Percentiles rank a stretch among this genome's conserved stretches.
These are phyloP conservation scores for Saimiri boliviensis DNA, from an alignment of 2,113 vertebrate genomes.

Conservation along the genomic window DNA sequence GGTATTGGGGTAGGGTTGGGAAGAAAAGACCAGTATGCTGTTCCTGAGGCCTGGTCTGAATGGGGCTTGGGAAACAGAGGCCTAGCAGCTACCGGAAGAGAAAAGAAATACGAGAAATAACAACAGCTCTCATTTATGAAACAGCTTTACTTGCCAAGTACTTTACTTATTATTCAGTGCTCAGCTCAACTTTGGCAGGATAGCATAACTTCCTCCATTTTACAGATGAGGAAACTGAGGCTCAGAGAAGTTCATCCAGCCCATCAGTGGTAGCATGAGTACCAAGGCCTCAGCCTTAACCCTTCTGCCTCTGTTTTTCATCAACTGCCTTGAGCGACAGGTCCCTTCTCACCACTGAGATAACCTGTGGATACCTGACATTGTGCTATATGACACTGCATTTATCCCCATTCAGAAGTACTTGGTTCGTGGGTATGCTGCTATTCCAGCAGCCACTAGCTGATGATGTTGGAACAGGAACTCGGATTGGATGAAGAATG, in stretches of 20 bases:
- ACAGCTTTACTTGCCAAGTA: neutral
- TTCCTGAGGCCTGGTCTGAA: neutral
- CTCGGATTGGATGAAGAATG: too few species aligned
- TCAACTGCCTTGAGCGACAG: neutral
- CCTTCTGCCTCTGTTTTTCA: neutral
- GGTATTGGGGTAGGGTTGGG: neutral
- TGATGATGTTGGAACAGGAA: neutral
- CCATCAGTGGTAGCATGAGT: too few species aligned
- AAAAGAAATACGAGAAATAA: neutral
- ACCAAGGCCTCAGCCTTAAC: neutral
- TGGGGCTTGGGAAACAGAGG: neutral
- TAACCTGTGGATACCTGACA: neutral
- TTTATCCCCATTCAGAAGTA: neutral
- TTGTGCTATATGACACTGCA: accelerated
- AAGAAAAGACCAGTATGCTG: neutral
- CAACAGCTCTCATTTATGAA: neutral
- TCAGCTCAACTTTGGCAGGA: neutral
- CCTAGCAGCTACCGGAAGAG: neutral
- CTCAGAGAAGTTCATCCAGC: neutral
- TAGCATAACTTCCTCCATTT: neutral
- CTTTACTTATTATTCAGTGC: neutral
- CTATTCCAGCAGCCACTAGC: neutral
- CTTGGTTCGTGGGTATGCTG: neutral
- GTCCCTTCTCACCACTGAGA: neutral
- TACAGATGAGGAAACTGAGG: neutral